Conservation (phyloP, 2,113 vertebrate species). For the Toxotes chatareus region DNA sequence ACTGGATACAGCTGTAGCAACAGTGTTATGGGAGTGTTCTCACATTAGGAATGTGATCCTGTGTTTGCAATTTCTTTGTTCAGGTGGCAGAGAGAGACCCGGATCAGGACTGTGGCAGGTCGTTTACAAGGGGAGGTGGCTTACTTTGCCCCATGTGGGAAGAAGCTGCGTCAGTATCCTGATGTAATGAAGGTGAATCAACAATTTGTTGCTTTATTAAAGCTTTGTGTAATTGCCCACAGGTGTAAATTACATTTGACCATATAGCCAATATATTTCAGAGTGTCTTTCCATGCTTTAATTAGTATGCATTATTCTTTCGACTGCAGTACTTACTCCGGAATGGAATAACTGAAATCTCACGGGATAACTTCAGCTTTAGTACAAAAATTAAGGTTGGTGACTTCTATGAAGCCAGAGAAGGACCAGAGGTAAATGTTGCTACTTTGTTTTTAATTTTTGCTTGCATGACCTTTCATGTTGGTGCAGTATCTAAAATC, state of each 20-base stretch:
- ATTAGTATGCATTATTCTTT: conserved; percentile 26
- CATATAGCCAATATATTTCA: neutral
- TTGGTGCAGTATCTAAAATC: neutral
- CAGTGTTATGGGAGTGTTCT: neutral
- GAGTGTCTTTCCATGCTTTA: neutral
- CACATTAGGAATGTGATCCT: neutral
- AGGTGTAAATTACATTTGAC: neutral
- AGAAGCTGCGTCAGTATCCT: conserved; percentile 95
- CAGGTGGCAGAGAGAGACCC: conserved; percentile 96
- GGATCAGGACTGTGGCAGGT: conserved; percentile 89
- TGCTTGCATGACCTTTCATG: neutral
- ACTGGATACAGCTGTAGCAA: conserved; percentile 1
- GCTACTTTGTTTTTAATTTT: neutral
- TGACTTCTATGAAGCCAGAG: conserved; percentile 98
- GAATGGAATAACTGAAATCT: conserved; percentile 96
- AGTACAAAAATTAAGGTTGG: conserved; percentile 98
- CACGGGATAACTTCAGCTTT: conserved; percentile 98
- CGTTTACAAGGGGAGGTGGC: conserved; percentile 93
- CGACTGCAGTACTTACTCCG: conserved; percentile 93
- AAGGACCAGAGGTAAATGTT: conserved; percentile 91
- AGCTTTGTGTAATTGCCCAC: neutral
- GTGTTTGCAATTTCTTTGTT: conserved; percentile 9
- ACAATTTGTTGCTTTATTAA: neutral
- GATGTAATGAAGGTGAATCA: conserved; percentile 94
- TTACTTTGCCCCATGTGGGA: conserved; percentile 96